Evolutionary conservation across 2,888 invertebrate genomes (phyloP), one percentile per base, ranked within the genome.

Genomic region (Hipparchia sbordonii): DNA sequence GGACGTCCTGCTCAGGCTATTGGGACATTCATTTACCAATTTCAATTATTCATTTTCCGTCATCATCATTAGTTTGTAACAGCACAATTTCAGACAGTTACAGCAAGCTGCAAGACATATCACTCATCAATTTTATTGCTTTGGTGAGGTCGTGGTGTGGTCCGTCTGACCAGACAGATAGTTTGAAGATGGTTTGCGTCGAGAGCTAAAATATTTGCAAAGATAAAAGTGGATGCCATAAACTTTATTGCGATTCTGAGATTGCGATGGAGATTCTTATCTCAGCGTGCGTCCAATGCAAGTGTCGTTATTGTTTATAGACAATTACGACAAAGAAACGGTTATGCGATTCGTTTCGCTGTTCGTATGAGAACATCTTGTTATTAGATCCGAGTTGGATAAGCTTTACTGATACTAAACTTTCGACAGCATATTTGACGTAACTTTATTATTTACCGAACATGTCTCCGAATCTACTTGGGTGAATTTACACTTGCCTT

Each of bases 191-290:
- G 51, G 48, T 65, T 51, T 52, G 52, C 65, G 51, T 52, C 33
- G 65, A 51, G 65, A 65, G 65, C 33, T 65, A 51, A 65, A 65
- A 65, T 65, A 65, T 65, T 52, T 65, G 65, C 65, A 33, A 52
- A 65, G 65, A 65, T 65, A 65, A 65, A 65, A 65, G 63, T 51
- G 63, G 65, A 65, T 65, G 65, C 65, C 65, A 52, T 65, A 65
- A 65, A 65, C 6, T 65, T 65, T 65, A 65, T 65, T 65, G 65
- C 65, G 51, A 65, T 33, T 1, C 52, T 65, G 65, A 65, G 52
- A 65, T 65, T 65, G 65, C 65, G 65, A 48, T 5, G 63, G 63
- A 52, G 65, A 65, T 65, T 10, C 51, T n/a, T 51, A 65, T 65
- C 33, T 10, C 52, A 33, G 33, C 65, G 65, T 65, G 65, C 65